phyloP scores from a whole-genome alignment of 2,888 invertebrate genomes.

The Sesia bembeciformis region DNA sequence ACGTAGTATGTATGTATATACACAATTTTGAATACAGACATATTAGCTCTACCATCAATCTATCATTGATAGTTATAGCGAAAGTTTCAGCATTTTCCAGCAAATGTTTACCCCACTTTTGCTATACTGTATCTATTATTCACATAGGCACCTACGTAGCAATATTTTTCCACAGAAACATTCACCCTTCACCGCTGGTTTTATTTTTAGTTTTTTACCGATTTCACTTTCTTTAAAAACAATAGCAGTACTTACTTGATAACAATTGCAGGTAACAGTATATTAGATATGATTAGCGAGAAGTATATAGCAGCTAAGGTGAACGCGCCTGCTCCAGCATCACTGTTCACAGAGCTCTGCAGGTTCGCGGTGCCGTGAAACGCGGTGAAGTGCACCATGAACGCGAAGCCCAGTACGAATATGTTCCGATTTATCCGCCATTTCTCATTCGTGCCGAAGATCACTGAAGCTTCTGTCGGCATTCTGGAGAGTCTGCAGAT shows the following conservation, averaged over 20 bases:
- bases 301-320: constrained; percentile 91
- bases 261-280: constrained; percentile 88
- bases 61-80: too few species aligned
- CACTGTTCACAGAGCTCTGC: constrained; percentile 89
- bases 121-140: too few species aligned
- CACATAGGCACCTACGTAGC: too few species aligned
- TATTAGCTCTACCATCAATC: too few species aligned
- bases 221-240: too few species aligned
- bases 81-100: too few species aligned
- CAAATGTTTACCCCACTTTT: too few species aligned
- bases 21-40: too few species aligned
- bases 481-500: constrained; percentile 13
- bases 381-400: constrained; percentile 94
- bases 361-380: constrained; percentile 90
- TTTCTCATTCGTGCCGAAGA: constrained; percentile 76
- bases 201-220: too few species aligned
- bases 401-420: constrained; percentile 87
- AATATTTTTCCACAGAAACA: too few species aligned
- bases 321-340: constrained; percentile 87
- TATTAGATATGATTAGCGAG: constrained; percentile 90
- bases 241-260: constrained; percentile 77
- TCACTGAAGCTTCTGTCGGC: constrained; percentile 26
- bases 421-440: constrained; percentile 90
- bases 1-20: too few species aligned
- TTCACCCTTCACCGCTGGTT: too few species aligned